phyloP scores from a whole-genome alignment of 64 coral and sea anemone genomes.

The Stichodactyla mertensii region DNA sequence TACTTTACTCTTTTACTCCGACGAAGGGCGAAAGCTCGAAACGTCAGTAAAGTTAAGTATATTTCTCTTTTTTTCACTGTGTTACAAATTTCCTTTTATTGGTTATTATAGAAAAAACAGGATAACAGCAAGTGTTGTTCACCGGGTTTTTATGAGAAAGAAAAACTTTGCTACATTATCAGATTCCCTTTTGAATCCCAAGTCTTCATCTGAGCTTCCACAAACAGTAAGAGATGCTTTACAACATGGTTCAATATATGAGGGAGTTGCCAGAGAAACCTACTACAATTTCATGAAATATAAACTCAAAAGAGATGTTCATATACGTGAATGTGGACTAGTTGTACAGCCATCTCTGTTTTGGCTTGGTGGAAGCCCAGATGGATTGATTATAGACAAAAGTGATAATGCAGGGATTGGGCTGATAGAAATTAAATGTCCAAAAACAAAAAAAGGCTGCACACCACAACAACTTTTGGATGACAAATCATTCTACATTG shows the following conservation, averaged over 20 bases:
- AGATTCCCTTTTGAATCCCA: constrained; percentile 26
- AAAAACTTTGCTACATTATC: neutral
- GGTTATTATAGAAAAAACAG: constrained; percentile 32
- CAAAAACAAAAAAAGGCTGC: constrained; percentile 27
- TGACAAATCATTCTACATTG: constrained; percentile 50
- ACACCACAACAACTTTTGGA: constrained; percentile 36
- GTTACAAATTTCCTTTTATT: too few relatives aligned
- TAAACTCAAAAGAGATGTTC: constrained; percentile 17
- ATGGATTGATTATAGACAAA: constrained; percentile 14
- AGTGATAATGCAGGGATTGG: constrained; percentile 10
- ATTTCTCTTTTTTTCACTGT: too few relatives aligned
- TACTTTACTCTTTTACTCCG: too few relatives aligned
- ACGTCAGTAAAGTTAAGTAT: too few relatives aligned
- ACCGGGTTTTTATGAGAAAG: constrained; percentile 4
- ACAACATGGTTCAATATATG: constrained; percentile 50
- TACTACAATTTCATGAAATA: constrained; percentile 38
- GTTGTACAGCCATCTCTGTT: constrained; percentile 34
- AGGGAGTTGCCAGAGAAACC: constrained; percentile 44
- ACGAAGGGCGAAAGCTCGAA: too few relatives aligned
- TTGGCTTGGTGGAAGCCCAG: constrained; percentile 48
- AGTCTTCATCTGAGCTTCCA: constrained; percentile 31
- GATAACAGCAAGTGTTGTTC: constrained; percentile 1
- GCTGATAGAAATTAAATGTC: constrained; percentile 53
- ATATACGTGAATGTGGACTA: constrained; percentile 25
- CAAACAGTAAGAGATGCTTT: constrained; percentile 10